Evolutionary conservation across 2,797 vertebrate species (phyloP).

Genomic region (Mustela erminea): DNA sequence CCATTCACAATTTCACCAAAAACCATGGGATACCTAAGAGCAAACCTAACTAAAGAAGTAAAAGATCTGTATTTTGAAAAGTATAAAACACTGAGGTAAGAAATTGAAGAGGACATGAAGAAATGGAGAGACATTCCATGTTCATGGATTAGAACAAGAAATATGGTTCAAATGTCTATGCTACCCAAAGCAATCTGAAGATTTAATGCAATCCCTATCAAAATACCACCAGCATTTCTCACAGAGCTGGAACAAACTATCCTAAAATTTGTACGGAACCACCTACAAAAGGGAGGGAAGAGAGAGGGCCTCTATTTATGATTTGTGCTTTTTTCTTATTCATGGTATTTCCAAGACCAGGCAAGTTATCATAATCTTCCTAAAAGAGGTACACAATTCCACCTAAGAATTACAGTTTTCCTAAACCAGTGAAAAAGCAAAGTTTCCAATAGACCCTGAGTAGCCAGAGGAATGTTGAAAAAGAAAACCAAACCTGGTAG

Average conservation of each 20-base stretch:
- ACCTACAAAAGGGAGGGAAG: neutral
- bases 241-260: neutral
- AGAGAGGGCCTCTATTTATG: neutral
- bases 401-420: slow-evolving; percentile 45
- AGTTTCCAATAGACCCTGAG: neutral
- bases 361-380: slow-evolving; percentile 66
- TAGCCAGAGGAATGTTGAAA: neutral
- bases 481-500: neutral
- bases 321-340: slow-evolving; percentile 38
- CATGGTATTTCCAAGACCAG: slow-evolving; percentile 44
- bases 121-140: neutral
- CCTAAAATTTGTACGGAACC: neutral
- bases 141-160: neutral
- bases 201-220: neutral
- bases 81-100: neutral
- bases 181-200: neutral
- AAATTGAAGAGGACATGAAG: neutral
- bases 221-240: neutral
- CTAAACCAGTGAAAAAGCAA: slow-evolving; percentile 37
- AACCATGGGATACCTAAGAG: neutral
- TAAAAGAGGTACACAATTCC: slow-evolving; percentile 31
- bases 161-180: neutral
- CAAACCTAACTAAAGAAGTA: neutral
- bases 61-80: neutral
- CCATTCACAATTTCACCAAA: neutral